A percentile compares a stretch with the other conserved stretches of the same genome.
phyloP scores from a whole-genome alignment of 64 coral and sea anemone genomes.

The Hydrozoanthus tunicans region DNA sequence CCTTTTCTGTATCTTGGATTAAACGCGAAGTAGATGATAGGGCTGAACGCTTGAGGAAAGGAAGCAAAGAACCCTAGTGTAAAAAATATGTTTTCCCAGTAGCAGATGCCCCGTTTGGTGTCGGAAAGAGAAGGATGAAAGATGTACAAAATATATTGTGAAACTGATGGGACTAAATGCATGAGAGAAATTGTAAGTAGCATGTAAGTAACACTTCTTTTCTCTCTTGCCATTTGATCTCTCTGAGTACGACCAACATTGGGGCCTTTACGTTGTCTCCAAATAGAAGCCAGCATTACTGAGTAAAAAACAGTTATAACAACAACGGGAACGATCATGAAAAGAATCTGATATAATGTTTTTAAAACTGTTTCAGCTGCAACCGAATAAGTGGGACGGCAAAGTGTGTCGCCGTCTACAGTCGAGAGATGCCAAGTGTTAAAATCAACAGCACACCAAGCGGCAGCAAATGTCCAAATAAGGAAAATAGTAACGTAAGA shows the following conservation, averaged over 20 bases:
- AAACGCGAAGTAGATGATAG: background rate
- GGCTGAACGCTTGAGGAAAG: background rate
- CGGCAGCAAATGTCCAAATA: constrained; percentile 3
- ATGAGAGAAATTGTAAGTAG: background rate
- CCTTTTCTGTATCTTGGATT: background rate
- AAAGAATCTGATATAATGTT: background rate
- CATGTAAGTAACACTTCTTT: background rate
- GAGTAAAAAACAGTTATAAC: background rate
- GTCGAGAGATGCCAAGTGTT: background rate
- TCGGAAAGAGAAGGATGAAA: background rate
- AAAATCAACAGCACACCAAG: background rate
- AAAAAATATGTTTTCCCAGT: background rate
- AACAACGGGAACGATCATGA: background rate
- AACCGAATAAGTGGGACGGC: background rate
- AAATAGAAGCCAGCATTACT: background rate
- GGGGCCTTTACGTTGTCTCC: background rate
- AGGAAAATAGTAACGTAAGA: background rate
- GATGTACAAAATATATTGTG: background rate
- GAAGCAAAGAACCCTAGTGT: background rate
- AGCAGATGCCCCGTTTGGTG: background rate
- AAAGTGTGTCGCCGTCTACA: background rate
- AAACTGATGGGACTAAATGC: background rate
- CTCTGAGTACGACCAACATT: background rate
- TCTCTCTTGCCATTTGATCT: background rate
- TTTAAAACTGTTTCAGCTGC: background rate